Evolutionary conservation across 2,113 vertebrate genomes (phyloP), one percentile per base, ranked within the genome.

Genomic region (Pteropus alecto): DNA sequence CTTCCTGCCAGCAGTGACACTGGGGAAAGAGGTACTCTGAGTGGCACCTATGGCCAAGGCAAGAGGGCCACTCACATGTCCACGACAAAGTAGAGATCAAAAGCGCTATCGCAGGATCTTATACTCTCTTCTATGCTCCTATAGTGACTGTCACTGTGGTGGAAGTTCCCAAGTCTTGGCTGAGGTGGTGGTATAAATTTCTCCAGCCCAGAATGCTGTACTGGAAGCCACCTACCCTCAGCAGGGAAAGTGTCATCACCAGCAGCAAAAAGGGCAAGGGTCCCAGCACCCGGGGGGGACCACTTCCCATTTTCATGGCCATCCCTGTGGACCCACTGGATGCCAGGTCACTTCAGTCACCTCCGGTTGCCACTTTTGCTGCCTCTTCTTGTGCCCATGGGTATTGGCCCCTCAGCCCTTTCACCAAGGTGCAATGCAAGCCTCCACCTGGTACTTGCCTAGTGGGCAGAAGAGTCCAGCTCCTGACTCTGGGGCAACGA

Each of bases 11-110:
- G 33, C 30, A 67, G 30, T 70, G 13, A 76, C 58, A 35, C 6
- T 51, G 22, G 46, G 2, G 22, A 30, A n/a, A 43, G 38, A n/a
- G 46, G 5, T 3, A 7, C 73, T 24, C 4, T 46, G 22, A 46
- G 61, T 26, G 28, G 56, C 13, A 38, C 12, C 61, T 19, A 14
- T 65, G 41, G 26, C 22, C n/a, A 43, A 30, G n/a, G 15, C 1
- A 21, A n/a, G 16, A 92, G 90, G 96, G 94, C 92, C 98, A 99
- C 99, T 99, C 99, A 99, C 99, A 99, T 99, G 98, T 99, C 99
- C 96, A 99, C 97, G 98, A 99, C 98, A 98, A 99, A 99, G 97
- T 99, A 99, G 98, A 99, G 98, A 98, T 99, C 99, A 98, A 99
- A 99, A 88, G 99, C 99, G 76, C 99, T 99, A 90, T 99, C 98